Evolutionary conservation across 2,113 vertebrate genomes (phyloP), one percentile per base, ranked within the genome.

Genomic region (Herpetotheres cachinnans): DNA sequence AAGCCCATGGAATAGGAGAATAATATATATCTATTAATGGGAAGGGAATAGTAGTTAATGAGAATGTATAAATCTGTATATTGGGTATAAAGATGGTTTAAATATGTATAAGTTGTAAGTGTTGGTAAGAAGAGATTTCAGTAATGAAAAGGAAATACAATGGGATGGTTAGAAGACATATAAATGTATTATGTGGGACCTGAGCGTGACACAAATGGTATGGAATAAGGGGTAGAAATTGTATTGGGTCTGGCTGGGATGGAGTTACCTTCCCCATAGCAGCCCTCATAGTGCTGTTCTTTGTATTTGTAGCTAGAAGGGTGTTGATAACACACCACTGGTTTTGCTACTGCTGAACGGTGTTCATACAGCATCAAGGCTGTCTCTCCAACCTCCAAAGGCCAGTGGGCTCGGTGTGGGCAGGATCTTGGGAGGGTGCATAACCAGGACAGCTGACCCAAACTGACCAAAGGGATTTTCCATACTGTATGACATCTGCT

Each of bases 351-450:
- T 56, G 67, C 67, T 56, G 40, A 56, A 9, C 26, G 30, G 6
- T 29, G n/a, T 16, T 74, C 4, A 1, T n/a, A 34, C 16, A 26
- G 16, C 27, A 73, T 25, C 54, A 67, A 67, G 14, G 8, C 12
- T 65, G 11, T 26, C 10, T 42, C 15, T 67, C 40, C 38, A 66
- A 14, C 34, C 2, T 9, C 10, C 7, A 52, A 30, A 52, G 44
- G 3, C 16, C 11, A 38, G 63, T 29, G 27, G 18, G 13, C 22
- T 62, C 17, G 2, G 11, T 1, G 1, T 46, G 29, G 7, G 16
- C 29, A 72, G 56, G 30, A 42, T 6, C 15, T 14, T 63, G 29
- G 30, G 36, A 63, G 47, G 16, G 16, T 5, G 32, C 21, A 62
- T 15, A 54, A 15, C 11, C 18, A 47, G 74, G 40, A 55, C 12